Conservation (phyloP, 2,797 vertebrate species). For the Florisuga fusca region DNA sequence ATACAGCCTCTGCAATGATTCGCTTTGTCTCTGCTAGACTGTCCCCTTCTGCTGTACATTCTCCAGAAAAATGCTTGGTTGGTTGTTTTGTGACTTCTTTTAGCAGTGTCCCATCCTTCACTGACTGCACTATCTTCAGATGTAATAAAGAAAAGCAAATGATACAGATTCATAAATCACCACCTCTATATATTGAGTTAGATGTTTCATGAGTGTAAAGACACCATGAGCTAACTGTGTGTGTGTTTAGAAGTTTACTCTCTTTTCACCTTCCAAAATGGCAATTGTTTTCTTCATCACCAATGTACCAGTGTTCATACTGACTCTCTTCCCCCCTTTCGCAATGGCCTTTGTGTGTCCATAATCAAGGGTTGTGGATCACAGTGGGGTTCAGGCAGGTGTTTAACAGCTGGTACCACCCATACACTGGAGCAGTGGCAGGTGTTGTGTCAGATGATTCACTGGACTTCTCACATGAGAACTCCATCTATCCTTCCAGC, state of each 20-base stretch:
- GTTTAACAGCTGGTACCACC: background rate
- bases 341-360: background rate
- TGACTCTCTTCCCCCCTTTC: background rate
- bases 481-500: background rate
- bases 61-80: background rate
- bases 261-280: background rate
- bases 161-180: background rate
- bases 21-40: background rate
- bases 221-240: background rate
- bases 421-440: background rate
- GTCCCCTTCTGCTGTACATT: background rate
- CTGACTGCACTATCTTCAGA: background rate
- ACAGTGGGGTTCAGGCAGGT: background rate
- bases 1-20: background rate
- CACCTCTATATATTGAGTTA: background rate
- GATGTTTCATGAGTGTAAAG: background rate
- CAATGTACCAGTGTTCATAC: rapidly evolving
- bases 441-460: background rate
- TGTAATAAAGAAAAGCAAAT: background rate
- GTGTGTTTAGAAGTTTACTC: background rate
- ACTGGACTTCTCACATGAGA: background rate
- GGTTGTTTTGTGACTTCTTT: background rate
- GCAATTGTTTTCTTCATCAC: background rate
- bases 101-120: background rate
- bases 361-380: background rate